Percentiles rank a stretch among this genome's conserved stretches.
These are phyloP conservation scores for Rhinoptilus africanus DNA, from an alignment of 2,113 vertebrate species.

Conservation along the genomic window DNA sequence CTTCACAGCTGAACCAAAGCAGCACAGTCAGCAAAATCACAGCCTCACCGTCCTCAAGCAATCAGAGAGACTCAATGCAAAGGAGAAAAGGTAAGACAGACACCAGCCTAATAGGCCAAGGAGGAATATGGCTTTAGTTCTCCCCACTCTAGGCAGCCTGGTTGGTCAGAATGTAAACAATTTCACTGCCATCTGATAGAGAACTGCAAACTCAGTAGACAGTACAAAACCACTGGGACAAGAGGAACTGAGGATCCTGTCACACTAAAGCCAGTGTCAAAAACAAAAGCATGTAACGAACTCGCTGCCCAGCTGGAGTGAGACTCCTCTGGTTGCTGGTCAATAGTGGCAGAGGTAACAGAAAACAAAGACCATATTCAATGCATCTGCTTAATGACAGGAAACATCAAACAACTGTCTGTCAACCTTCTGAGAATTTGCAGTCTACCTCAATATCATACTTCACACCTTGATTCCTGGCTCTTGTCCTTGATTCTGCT, in stretches of 20 bases:
- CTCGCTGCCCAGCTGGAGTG: background rate
- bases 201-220: background rate
- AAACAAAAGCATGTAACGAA: background rate
- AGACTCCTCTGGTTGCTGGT: background rate
- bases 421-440: background rate
- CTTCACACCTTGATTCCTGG: background rate
- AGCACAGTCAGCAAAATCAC: constrained; percentile 32
- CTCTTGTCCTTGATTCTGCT: background rate
- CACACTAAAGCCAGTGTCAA: background rate
- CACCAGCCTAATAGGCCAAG: constrained; percentile 20
- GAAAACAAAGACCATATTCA: background rate
- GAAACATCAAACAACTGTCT: background rate
- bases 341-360: background rate
- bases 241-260: background rate
- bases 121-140: constrained; percentile 8
- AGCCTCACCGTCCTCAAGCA: background rate
- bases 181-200: background rate
- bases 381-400: background rate
- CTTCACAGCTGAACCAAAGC: constrained; percentile 32
- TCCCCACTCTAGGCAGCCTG: background rate
- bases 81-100: constrained; percentile 52
- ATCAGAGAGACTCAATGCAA: constrained; percentile 17
- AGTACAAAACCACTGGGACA: background rate
- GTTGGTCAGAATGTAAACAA: constrained; percentile 33
- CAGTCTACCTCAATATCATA: background rate